These are phyloP conservation scores for Alethe diademata DNA, from an alignment of 2,113 vertebrate species.

Conservation along the genomic window DNA sequence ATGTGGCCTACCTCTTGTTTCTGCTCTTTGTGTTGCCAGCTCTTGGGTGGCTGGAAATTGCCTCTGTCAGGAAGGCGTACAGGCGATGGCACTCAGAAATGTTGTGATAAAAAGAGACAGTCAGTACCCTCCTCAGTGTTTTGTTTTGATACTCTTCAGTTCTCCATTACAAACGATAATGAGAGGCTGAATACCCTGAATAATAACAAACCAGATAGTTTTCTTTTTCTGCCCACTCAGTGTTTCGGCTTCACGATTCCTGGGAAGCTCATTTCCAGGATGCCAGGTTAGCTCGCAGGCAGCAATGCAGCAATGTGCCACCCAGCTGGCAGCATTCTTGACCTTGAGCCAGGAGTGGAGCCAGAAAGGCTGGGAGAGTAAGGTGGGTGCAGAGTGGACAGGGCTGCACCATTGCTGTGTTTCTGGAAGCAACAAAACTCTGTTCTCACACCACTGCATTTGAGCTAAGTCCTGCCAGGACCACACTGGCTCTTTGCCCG, in stretches of 20 bases:
- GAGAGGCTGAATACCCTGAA: conserved; percentile 10
- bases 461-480: neutral
- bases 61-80: neutral
- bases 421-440: neutral
- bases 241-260: neutral
- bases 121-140: neutral
- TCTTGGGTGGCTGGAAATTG: neutral
- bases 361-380: neutral
- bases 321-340: neutral
- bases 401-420: neutral
- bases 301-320: neutral
- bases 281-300: neutral
- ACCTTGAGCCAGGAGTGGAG: rapidly evolving
- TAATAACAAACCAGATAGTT: neutral
- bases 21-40: neutral
- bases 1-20: neutral
- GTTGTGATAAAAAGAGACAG: conserved; percentile 28
- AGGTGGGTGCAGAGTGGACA: neutral
- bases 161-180: neutral
- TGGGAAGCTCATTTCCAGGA: neutral
- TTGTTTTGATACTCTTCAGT: conserved; percentile 33
- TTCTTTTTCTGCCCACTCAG: conserved; percentile 17
- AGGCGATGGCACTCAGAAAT: rapidly evolving
- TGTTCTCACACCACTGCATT: neutral
- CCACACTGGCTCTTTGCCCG: neutral